Base-by-base conservation (phyloP, 2,888 invertebrate species). In the Lucinisca nassula region DNA sequence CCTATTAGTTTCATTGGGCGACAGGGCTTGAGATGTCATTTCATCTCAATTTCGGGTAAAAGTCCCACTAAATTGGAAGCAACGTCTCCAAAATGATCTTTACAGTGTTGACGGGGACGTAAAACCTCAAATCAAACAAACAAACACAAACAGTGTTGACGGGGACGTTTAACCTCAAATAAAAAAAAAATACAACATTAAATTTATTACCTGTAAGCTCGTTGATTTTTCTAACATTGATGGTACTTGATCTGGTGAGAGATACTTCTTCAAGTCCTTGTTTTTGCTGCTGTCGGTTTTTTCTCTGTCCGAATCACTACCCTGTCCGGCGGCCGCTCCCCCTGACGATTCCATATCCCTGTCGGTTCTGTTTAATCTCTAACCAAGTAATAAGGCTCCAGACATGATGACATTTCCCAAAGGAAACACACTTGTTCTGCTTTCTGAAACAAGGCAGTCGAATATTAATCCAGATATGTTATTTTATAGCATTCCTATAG, bases 171-270 rank as follows among this genome's bases (percentile, higher is more conserved):
- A n/a, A n/a, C n/a, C n/a, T n/a, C n/a, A n/a, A n/a, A n/a, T n/a
- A n/a, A n/a, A 40, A 14, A 40, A 40, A 40, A 10, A 8, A 40
- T 10, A 10, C 40, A 40, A 10, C 40, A 40, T 14, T 8, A 40
- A 21, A 21, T 51, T 51, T 21, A 8, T 67, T 67, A 67, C 67
- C 67, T 67, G 67, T 6, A 67, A 35, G 49, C 82, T 85, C 35
- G 76, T 81, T 8, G 78, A 85, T 49, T 78, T 85, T 40, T 81
- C 85, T 30, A 85, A 73, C 73, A 58, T 79, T 30, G 82, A 75
- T 76, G 84, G 76, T 6, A 73, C 73, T 38, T 51, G n/a, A 12
- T 78, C 84, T 6, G 84, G 80, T 14, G 84, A 80, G 10, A 84
- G 76, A 45, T 67, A 84, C 12, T 84, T 79, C 27, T 84, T 84